Evolutionary conservation across 2,113 vertebrate genomes (phyloP).

Genomic region (Nettapus auritus): DNA sequence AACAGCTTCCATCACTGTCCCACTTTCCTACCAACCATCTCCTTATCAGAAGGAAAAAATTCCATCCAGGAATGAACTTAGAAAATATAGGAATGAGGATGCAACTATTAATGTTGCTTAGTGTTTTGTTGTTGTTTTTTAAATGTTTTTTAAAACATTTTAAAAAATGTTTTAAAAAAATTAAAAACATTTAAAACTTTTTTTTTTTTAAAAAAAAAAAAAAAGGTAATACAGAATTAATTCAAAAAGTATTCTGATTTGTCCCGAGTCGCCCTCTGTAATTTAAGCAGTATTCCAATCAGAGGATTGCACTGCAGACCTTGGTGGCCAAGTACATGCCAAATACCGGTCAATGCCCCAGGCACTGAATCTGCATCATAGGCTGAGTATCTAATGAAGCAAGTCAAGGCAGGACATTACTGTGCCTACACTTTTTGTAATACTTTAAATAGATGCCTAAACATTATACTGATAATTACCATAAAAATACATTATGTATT

Average conservation of each 20-base stretch:
- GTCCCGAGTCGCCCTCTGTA: background rate
- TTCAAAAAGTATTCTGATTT: background rate
- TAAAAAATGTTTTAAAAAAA: too few relatives aligned
- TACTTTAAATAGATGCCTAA: background rate
- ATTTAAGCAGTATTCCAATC: background rate
- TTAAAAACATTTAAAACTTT: too few relatives aligned
- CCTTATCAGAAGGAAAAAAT: background rate
- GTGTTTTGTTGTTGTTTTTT: too few relatives aligned
- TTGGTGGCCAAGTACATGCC: background rate
- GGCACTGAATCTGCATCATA: background rate
- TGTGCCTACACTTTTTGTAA: background rate
- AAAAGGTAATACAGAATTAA: background rate
- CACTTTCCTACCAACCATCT: background rate
- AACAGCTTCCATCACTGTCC: background rate
- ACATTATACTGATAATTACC: background rate
- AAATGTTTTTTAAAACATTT: too few relatives aligned
- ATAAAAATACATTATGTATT: background rate
- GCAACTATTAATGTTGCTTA: background rate
- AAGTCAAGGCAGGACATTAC: background rate
- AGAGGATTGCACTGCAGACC: background rate
- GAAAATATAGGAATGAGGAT: background rate
- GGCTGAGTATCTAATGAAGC: background rate
- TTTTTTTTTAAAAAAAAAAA: too few relatives aligned
- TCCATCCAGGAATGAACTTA: background rate
- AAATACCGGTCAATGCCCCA: background rate